phyloP scores from a whole-genome alignment of 2,888 invertebrate species.

The Aphelenchoides bicaudatus region DNA sequence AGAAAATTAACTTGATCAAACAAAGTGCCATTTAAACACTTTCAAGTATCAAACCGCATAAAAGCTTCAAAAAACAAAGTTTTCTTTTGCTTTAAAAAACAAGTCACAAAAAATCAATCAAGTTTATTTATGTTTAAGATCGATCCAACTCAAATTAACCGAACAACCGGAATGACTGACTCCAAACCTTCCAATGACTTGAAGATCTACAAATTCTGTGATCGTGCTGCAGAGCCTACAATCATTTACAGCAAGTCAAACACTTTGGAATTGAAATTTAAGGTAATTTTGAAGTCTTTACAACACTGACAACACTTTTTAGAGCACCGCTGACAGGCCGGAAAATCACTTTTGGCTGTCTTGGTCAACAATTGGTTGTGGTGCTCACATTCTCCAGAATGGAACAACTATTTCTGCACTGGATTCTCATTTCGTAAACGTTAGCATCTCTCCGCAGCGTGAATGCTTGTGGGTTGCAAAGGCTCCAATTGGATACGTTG shows the following conservation, averaged over 20 bases:
- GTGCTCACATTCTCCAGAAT: conserved; percentile 33
- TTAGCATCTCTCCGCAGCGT: conserved; percentile 24
- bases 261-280: conserved; percentile 22
- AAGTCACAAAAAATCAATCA: neutral
- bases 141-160: conserved; percentile 32
- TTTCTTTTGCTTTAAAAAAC: too few relatives aligned
- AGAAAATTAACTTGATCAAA: too few relatives aligned
- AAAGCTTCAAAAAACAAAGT: too few relatives aligned
- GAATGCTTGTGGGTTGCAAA: conserved; percentile 47
- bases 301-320: too few relatives aligned
- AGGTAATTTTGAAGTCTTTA: too few relatives aligned
- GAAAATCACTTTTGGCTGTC: conserved; percentile 56
- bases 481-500: conserved; percentile 38
- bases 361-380: conserved; percentile 46
- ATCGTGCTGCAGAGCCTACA: conserved; percentile 23
- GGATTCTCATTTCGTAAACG: conserved; percentile 32
- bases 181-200: conserved; percentile 26
- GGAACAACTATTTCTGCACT: conserved; percentile 31
- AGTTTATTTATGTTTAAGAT: conserved; percentile 25
- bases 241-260: conserved; percentile 35
- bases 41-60: too few relatives aligned
- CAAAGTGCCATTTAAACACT: too few relatives aligned
- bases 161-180: conserved; percentile 24
- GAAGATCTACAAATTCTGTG: conserved; percentile 28
- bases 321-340: conserved; percentile 26